Evolutionary conservation across 2,888 invertebrate genomes (phyloP), one percentile per base, ranked within the genome.

Genomic region (Lycia hirtaria): DNA sequence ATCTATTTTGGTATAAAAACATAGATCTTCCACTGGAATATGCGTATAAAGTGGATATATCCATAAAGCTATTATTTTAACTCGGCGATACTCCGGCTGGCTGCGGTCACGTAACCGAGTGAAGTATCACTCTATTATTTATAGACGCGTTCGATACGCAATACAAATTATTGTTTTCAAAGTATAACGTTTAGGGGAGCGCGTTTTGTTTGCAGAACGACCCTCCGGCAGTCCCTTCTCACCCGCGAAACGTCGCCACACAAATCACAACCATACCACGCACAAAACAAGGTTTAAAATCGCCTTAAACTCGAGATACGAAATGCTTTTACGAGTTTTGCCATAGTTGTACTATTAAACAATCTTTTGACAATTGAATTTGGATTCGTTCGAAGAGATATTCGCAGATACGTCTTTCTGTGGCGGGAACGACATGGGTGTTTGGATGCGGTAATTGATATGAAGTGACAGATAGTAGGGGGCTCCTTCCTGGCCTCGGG

Each of bases 101-200:
- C 48, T 58, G 71, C 71, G 75, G 79, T 76, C 75, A 76, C 79
- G 76, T 77, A 79, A 73, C 79, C 66, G 79, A 80, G 75, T 83
- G 80, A 82, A 86, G 87, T 89, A 90, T 88, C 92, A 92, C 91
- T 92, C 85, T 90, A 91, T 92, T 92, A 92, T 92, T 92, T 90
- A 92, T 91, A 75, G 85, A 85, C 84, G 85, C 89, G 89, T 92
- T 91, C 92, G 91, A 91, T 92, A 92, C 92, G 92, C 90, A 91
- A 92, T 91, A 92, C 91, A 91, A 92, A 92, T 92, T 91, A 91
- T 92, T 92, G 91, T 92, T 92, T 91, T 92, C 92, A 91, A 92
- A 92, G 92, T 92, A 92, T 92, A 91, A 89, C 90, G 89, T 90
- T 91, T 89, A 90, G 90, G 92, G 92, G 90, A 87, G 84, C 83